A percentile compares a stretch with the other conserved stretches of the same genome.
Evolutionary conservation across 2,888 invertebrate genomes (phyloP).

Genomic region (Chymomyza fuscimana): DNA sequence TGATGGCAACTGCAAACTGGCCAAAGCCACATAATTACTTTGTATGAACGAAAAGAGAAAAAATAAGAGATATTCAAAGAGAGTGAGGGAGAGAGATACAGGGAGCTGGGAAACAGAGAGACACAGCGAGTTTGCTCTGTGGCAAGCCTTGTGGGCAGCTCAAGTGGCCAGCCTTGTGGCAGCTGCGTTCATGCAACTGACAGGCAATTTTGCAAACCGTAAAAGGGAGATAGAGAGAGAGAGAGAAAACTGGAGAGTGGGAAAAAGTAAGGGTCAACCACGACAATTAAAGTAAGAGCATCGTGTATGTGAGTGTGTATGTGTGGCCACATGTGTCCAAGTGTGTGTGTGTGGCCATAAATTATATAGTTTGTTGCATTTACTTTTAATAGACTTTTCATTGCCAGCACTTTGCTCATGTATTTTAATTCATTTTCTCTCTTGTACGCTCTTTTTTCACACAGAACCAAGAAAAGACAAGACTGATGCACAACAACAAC

Average conservation of each 20-base stretch:
- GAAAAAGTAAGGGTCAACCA: constrained; percentile 37
- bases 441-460: constrained; percentile 58
- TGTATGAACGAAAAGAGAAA: not conserved
- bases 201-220: constrained; percentile 47
- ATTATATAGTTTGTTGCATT: constrained; percentile 38
- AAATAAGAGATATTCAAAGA: not conserved
- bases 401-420: constrained; percentile 1
- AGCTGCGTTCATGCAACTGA: constrained; percentile 28
- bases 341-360: not conserved
- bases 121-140: constrained; percentile 23
- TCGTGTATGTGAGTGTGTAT: constrained; percentile 49
- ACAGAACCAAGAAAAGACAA: constrained; percentile 96
- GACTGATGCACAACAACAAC: constrained; percentile 84
- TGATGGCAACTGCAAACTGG: constrained; percentile 17
- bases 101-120: not conserved
- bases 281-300: constrained; percentile 70
- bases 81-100: not conserved
- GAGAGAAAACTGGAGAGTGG: constrained; percentile 15
- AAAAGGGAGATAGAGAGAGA: not conserved
- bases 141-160: constrained; percentile 61
- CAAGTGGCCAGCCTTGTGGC: constrained; percentile 46
- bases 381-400: constrained; percentile 9
- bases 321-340: constrained; percentile 4
- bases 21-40: not conserved
- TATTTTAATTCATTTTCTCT: constrained; percentile 17